Evolutionary conservation across 2,888 invertebrate genomes (phyloP).

Genomic region (Heliothis peltigera): DNA sequence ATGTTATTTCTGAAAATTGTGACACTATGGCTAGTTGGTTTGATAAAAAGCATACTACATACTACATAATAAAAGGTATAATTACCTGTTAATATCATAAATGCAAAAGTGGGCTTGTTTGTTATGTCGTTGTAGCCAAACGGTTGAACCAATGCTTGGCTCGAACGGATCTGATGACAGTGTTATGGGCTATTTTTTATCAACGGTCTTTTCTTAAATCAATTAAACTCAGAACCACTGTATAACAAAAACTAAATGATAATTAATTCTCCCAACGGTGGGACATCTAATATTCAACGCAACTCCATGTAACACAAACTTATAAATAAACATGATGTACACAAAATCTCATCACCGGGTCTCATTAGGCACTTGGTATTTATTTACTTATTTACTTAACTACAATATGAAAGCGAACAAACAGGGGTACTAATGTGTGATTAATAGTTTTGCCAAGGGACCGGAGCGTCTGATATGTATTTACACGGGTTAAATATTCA

Average conservation of each 20-base stretch:
- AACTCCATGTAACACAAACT: background rate
- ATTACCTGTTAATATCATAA: too few relatives aligned
- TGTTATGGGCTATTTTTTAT: too few relatives aligned
- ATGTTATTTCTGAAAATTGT: too few relatives aligned
- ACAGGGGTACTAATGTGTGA: background rate
- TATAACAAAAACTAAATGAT: background rate
- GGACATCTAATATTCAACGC: background rate
- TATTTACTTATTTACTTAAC: slow-evolving; percentile 1
- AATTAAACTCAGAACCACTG: too few relatives aligned
- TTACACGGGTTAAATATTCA: background rate
- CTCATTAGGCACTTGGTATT: background rate
- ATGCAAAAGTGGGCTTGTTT: too few relatives aligned
- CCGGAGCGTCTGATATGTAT: background rate
- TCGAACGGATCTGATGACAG: too few relatives aligned
- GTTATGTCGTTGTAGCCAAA: too few relatives aligned
- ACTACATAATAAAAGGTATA: too few relatives aligned
- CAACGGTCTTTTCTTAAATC: too few relatives aligned
- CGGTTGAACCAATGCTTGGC: too few relatives aligned
- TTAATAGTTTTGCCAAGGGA: slow-evolving; percentile 1
- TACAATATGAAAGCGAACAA: background rate
- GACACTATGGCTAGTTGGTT: too few relatives aligned
- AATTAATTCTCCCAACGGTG: background rate
- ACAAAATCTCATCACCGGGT: background rate
- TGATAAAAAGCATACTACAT: too few relatives aligned
- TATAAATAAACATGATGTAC: background rate